Conservation (phyloP, 2,888 invertebrate species). For the Tryphoninae sp. region DNA sequence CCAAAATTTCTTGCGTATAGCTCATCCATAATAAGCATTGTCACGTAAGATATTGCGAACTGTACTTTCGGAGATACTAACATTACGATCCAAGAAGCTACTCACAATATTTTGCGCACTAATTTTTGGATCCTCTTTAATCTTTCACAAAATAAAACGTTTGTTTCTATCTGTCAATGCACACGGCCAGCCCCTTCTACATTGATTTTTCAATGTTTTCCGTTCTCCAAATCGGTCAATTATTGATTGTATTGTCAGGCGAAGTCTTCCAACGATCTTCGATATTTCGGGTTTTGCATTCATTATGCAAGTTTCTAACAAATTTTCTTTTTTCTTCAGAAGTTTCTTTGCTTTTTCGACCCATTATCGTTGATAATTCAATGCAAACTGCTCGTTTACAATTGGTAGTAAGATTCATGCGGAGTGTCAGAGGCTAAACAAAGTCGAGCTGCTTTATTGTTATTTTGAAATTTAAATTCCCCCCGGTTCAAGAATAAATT, state of each 20-base stretch:
- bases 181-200: not conserved
- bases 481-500: not conserved
- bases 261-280: constrained; percentile 9
- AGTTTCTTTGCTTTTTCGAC: constrained; percentile 10
- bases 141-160: too few species aligned
- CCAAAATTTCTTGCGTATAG: too few species aligned
- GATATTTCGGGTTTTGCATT: constrained; percentile 8
- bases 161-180: too few species aligned
- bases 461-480: constrained; percentile 9
- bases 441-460: not conserved
- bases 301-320: not conserved
- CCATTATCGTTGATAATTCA: constrained; percentile 8
- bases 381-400: not conserved
- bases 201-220: constrained; percentile 3
- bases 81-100: too few species aligned
- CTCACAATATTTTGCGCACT: too few species aligned
- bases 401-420: not conserved
- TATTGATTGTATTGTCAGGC: constrained; percentile 12
- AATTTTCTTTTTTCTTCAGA: not conserved
- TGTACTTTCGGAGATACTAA: too few species aligned
- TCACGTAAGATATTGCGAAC: too few species aligned
- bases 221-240: constrained; percentile 3
- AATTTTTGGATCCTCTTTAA: too few species aligned
- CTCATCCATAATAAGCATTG: too few species aligned
- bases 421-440: not conserved